phyloP scores from a whole-genome alignment of 1,140 invertebrate genomes.

The Samia ricini region DNA sequence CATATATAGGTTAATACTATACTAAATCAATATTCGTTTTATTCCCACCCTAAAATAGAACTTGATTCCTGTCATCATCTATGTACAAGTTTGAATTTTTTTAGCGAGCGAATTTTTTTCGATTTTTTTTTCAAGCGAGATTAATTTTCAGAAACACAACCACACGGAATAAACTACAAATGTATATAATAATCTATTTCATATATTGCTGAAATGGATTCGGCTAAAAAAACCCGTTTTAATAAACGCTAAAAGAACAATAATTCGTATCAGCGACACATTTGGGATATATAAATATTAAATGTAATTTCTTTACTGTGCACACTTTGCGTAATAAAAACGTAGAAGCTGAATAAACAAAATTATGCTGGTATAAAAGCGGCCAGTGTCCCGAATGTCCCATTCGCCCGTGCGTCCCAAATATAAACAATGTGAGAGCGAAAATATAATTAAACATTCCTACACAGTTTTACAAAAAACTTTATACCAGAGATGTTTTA shows the following conservation, averaged over 20 bases:
- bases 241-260: neutral
- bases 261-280: neutral
- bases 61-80: no score
- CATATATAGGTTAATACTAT: no score
- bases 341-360: neutral
- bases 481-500: neutral
- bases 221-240: no score
- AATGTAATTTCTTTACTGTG: neutral
- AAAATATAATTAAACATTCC: neutral
- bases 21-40: no score
- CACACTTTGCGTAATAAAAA: neutral
- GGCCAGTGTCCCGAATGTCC: neutral
- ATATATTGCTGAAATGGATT: no score
- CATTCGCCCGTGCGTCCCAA: neutral
- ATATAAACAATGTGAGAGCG: neutral
- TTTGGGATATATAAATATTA: neutral
- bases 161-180: no score
- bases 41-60: no score
- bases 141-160: no score
- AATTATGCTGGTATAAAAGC: conserved; percentile 1
- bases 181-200: no score
- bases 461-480: neutral
- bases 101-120: no score
- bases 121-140: no score
- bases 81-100: no score